Evolutionary conservation across 1,140 invertebrate genomes (phyloP).

Genomic region (Drosophila albomicans): DNA sequence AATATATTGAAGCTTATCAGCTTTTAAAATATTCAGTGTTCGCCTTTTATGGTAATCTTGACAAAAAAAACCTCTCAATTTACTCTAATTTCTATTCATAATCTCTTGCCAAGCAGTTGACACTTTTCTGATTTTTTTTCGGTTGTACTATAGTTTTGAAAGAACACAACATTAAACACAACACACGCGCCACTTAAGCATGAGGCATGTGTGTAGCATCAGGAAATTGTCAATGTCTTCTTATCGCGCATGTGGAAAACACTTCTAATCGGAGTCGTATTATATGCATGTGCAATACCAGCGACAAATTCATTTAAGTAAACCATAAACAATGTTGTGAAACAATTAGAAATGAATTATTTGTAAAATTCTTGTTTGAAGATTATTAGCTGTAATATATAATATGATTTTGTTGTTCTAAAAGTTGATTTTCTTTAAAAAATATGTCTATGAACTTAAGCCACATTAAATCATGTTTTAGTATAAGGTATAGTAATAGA

Average conservation of each 20-base stretch:
- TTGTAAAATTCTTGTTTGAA: too few species aligned
- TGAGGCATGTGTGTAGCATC: constrained; percentile 33
- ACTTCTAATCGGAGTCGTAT: background rate
- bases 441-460: too few species aligned
- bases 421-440: too few species aligned
- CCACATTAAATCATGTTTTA: too few species aligned
- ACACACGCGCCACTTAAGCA: background rate
- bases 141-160: constrained; percentile 7
- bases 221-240: constrained; percentile 43
- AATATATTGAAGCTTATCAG: constrained; percentile 34
- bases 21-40: constrained; percentile 3
- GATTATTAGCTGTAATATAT: too few species aligned
- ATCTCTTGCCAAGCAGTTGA: constrained; percentile 25
- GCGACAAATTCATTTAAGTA: too few species aligned
- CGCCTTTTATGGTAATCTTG: constrained; percentile 14
- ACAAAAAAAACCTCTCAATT: constrained; percentile 16
- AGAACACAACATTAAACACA: background rate
- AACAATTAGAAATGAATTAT: too few species aligned
- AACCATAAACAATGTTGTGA: too few species aligned
- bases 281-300: too few species aligned
- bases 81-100: constrained; percentile 11
- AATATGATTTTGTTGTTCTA: too few species aligned
- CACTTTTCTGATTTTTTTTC: background rate
- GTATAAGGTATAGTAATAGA: too few species aligned
- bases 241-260: constrained; percentile 29